Percentiles rank a stretch among this genome's conserved stretches.
phyloP scores from a whole-genome alignment of 2,888 invertebrate species.

The Steinernema scapterisci region DNA sequence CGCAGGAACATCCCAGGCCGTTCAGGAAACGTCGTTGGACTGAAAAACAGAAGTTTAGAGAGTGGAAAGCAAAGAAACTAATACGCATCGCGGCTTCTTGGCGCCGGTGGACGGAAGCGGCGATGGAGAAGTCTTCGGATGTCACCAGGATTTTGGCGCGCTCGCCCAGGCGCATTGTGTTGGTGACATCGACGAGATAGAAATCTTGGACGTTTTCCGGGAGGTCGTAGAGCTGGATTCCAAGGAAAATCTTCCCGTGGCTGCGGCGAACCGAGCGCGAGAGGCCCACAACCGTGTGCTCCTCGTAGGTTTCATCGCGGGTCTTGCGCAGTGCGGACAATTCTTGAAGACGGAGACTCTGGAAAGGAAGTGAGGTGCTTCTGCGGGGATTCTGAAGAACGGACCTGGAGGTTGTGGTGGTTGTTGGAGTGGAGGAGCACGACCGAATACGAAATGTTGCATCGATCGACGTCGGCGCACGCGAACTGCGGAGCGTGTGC shows the following conservation, averaged over 20 bases:
- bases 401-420: conserved; percentile 42
- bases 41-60: neutral
- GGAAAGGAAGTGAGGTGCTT: too few relatives aligned
- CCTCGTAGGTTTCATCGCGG: conserved; percentile 38
- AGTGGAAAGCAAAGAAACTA: neutral
- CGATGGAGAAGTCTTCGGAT: conserved; percentile 41
- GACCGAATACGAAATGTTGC: conserved; percentile 45
- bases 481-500: conserved; percentile 44
- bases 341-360: conserved; percentile 16
- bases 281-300: conserved; percentile 44
- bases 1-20: conserved; percentile 58
- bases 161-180: conserved; percentile 36
- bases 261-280: conserved; percentile 26
- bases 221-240: conserved; percentile 43
- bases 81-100: conserved; percentile 34
- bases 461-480: conserved; percentile 40
- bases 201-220: conserved; percentile 48
- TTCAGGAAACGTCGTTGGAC: neutral
- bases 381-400: neutral
- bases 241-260: conserved; percentile 40
- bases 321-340: neutral
- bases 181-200: conserved; percentile 43
- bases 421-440: conserved; percentile 41
- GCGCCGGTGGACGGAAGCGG: conserved; percentile 34
- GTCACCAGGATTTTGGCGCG: conserved; percentile 40